A percentile compares a stretch with the other conserved stretches of the same genome.
phyloP scores from a whole-genome alignment of 2,888 invertebrate genomes.

The Drosophila mercatorum region DNA sequence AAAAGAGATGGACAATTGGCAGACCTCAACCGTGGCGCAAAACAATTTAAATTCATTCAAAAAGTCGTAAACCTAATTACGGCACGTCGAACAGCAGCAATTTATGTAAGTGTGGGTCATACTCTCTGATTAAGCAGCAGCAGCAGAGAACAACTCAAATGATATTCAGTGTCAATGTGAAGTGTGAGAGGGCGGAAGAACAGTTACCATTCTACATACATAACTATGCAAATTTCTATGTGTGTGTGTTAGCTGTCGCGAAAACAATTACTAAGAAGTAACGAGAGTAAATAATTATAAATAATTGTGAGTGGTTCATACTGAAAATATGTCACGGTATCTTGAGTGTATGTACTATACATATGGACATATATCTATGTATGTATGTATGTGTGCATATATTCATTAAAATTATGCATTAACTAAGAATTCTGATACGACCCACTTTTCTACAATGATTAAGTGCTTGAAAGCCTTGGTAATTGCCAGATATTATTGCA shows the following conservation, averaged over 20 bases:
- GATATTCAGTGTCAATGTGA: conserved; percentile 69
- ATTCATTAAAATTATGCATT: no score
- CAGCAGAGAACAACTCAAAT: conserved; percentile 43
- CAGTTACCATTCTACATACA: not conserved
- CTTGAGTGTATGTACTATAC: not conserved
- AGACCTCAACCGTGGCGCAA: conserved; percentile 43
- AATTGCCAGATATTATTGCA: no score
- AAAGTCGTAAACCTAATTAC: conserved; percentile 69
- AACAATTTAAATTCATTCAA: conserved; percentile 74
- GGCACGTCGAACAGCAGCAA: conserved; percentile 24
- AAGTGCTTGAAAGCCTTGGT: not conserved
- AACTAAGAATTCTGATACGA: not conserved
- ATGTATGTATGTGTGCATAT: not conserved
- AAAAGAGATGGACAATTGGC: conserved; percentile 10
- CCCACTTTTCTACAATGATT: not conserved
- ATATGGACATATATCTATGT: not conserved
- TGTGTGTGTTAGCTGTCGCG: conserved; percentile 9
- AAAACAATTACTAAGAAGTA: conserved; percentile 28
- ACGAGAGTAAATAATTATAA: conserved; percentile 16
- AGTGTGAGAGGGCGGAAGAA: conserved; percentile 3
- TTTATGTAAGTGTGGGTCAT: conserved; percentile 28
- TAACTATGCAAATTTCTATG: conserved; percentile 1
- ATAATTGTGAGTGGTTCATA: conserved; percentile 13
- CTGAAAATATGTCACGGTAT: conserved; percentile 17
- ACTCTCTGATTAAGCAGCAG: conserved; percentile 10